phyloP scores from a whole-genome alignment of 1,140 invertebrate genomes.

The Euglossa dilemma region DNA sequence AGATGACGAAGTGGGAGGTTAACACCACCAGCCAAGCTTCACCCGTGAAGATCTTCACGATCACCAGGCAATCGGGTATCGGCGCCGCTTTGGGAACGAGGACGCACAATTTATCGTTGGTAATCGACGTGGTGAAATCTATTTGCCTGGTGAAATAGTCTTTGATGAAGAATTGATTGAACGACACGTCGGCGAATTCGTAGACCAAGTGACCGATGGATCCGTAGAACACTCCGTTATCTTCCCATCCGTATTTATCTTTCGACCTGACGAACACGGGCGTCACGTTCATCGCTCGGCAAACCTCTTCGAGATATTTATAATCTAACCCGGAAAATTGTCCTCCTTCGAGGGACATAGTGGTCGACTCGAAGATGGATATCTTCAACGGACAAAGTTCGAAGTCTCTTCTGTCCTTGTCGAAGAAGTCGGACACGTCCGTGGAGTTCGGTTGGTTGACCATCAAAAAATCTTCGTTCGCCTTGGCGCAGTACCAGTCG shows the following conservation, averaged over 20 bases:
- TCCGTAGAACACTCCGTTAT: constrained; percentile 10
- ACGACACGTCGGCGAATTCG: background rate
- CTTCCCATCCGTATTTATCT: constrained; percentile 28
- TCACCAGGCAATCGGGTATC: constrained; percentile 1
- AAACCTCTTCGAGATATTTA: constrained; percentile 23
- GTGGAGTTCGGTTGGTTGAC: background rate
- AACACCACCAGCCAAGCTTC: constrained; percentile 16
- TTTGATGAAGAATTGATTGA: constrained; percentile 51
- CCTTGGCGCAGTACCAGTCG: background rate
- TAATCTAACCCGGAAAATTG: background rate
- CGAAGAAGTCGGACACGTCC: background rate
- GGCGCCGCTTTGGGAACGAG: constrained; percentile 21
- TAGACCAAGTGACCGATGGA: constrained; percentile 20
- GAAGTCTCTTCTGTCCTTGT: background rate
- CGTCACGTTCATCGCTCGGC: constrained; percentile 31
- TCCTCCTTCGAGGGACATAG: background rate
- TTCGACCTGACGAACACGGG: background rate
- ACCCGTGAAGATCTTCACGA: constrained; percentile 27
- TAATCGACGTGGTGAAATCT: background rate
- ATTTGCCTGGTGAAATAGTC: constrained; percentile 19
- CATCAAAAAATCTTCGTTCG: background rate
- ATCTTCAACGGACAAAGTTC: background rate
- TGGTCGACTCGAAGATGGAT: constrained; percentile 34
- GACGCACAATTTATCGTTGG: constrained; percentile 26
- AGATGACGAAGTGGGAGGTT: background rate